Conservation (phyloP, 2,113 vertebrate genomes). For the Cyprinodon brontotheroides region DNA sequence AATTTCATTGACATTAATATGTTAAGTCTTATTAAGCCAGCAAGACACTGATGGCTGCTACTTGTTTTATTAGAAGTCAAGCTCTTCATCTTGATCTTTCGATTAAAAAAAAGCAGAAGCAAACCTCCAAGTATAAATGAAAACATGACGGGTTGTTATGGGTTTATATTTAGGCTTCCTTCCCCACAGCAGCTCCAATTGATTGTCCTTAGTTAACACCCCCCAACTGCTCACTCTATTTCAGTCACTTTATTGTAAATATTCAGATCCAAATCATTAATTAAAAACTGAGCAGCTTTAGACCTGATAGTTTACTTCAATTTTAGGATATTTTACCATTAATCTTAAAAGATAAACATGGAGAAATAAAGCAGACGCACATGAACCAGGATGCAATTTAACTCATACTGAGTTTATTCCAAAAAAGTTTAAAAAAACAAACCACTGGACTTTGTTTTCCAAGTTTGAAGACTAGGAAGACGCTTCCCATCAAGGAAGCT, state of each 20-base stretch:
- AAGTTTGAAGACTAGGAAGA: too few species aligned
- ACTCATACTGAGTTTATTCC: not conserved
- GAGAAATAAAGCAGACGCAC: not conserved
- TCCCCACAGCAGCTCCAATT: conserved; percentile 33
- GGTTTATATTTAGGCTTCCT: conserved; percentile 20
- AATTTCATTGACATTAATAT: not conserved
- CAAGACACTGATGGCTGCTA: not conserved
- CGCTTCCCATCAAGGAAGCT: too few species aligned
- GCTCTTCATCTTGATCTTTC: not conserved
- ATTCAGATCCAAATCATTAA: not conserved
- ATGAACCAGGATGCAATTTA: not conserved
- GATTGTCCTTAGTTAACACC: conserved; percentile 44
- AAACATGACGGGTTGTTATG: conserved; percentile 12
- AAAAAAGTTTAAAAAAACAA: too few species aligned
- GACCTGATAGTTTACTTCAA: not conserved
- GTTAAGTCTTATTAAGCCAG: not conserved
- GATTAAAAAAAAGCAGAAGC: not conserved
- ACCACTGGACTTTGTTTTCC: too few species aligned
- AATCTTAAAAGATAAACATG: not conserved
- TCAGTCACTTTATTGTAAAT: conserved; percentile 1
- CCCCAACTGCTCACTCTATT: conserved; percentile 24
- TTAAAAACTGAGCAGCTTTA: not conserved
- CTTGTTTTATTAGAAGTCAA: not conserved
- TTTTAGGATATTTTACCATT: not conserved
- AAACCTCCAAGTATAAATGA: conserved; percentile 33